Conservation (phyloP, 2,113 vertebrate genomes). For the Podocnemis expansa region DNA sequence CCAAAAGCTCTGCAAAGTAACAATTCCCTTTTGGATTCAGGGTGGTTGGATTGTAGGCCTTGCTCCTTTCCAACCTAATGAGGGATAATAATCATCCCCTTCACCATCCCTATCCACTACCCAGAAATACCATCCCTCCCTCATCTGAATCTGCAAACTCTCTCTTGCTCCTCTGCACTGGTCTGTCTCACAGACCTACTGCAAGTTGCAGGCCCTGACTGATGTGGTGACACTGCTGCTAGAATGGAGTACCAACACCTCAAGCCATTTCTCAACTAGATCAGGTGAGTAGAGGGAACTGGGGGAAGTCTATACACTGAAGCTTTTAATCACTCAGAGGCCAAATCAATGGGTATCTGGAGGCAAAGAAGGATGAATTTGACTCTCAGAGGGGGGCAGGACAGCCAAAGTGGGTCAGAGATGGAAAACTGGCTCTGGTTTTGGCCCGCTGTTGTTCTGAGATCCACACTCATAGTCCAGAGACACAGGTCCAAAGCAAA, state of each 20-base stretch:
- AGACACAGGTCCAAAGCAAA: neutral
- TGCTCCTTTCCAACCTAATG: neutral
- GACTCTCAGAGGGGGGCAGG: too few species aligned
- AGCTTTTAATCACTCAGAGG: neutral
- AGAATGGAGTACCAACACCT: neutral
- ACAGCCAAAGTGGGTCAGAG: neutral
- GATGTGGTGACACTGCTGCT: fast-evolving
- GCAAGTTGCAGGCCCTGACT: neutral
- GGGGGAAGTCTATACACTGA: neutral
- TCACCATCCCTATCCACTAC: neutral
- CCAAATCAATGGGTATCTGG: constrained; percentile 6
- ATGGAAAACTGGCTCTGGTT: neutral
- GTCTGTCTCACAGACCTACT: fast-evolving
- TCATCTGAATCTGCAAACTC: fast-evolving
- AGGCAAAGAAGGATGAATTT: neutral
- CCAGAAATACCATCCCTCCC: fast-evolving
- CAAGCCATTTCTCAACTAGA: neutral
- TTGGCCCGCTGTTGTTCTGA: neutral
- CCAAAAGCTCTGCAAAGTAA: neutral
- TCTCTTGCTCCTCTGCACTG: fast-evolving
- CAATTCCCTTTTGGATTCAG: neutral
- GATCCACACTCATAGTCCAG: fast-evolving
- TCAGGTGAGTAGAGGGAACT: neutral
- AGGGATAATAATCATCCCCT: neutral
- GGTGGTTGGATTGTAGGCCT: neutral